These are phyloP conservation scores for Nemopilema nomurai DNA, from an alignment of 30 jellyfish, hydroid and myxozoan species.

Conservation along the genomic window DNA sequence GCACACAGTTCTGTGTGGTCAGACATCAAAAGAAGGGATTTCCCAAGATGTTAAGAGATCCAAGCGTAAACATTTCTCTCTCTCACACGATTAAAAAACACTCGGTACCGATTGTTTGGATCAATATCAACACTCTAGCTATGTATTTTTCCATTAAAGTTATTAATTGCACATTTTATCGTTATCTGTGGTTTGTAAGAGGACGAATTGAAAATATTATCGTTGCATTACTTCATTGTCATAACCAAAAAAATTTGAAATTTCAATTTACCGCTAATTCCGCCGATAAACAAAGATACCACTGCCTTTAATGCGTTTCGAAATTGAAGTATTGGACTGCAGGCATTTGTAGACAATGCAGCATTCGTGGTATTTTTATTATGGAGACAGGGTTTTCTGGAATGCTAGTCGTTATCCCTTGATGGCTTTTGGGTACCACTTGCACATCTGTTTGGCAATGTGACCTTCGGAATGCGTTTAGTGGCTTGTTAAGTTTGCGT, in stretches of 20 bases:
- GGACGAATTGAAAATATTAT: not conserved
- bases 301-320: not conserved
- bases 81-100: not conserved
- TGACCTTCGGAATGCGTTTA: not conserved
- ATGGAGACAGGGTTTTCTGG: conserved; percentile 3
- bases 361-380: conserved; percentile 16
- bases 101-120: not conserved
- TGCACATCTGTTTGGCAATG: not conserved
- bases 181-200: not conserved
- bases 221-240: not conserved
- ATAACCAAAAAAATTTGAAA: not conserved
- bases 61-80: not conserved
- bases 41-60: not conserved
- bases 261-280: not conserved
- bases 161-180: not conserved
- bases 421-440: not conserved
- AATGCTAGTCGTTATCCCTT: not conserved
- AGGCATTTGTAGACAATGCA: not conserved
- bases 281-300: not conserved
- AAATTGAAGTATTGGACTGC: not conserved
- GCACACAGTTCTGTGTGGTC: not conserved
- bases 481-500: not conserved
- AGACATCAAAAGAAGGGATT: not conserved
- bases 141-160: not conserved
- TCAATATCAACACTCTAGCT: not conserved